A percentile compares a stretch with the other conserved stretches of the same genome.
Conservation (phyloP, 2,797 vertebrate species). For the Momotus momota region DNA sequence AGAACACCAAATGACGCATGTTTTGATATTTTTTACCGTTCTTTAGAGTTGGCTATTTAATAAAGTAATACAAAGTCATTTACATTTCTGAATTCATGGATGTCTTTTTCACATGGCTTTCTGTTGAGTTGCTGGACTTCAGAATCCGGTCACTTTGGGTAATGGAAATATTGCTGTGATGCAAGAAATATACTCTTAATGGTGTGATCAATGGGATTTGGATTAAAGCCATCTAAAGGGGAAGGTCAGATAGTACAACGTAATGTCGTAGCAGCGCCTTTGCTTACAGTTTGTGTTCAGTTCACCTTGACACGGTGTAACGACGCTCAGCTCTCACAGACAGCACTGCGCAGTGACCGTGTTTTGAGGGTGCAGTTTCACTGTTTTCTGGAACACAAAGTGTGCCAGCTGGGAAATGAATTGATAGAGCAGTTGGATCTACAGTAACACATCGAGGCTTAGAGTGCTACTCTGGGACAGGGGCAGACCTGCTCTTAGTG, state of each 20-base stretch:
- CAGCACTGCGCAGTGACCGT: neutral
- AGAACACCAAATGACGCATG: constrained; percentile 53
- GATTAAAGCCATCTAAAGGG: neutral
- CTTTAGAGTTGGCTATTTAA: constrained; percentile 69
- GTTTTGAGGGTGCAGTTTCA: neutral
- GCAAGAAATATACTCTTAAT: neutral
- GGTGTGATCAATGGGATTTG: fast-evolving
- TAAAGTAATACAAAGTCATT: constrained; percentile 53
- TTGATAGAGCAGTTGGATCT: neutral
- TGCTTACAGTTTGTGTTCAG: fast-evolving
- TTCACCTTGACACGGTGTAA: neutral
- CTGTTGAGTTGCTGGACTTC: neutral
- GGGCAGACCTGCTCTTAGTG: neutral
- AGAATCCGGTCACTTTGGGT: neutral
- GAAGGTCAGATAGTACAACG: neutral
- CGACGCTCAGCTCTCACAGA: neutral
- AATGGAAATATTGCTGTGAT: neutral
- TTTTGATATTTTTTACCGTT: constrained; percentile 72
- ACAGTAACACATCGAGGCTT: too few species aligned
- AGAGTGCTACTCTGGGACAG: neutral
- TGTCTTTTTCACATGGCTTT: neutral
- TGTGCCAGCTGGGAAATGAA: neutral
- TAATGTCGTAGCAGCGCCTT: neutral
- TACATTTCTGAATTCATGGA: neutral
- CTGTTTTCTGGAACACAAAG: neutral